Conservation (phyloP, 2,888 invertebrate genomes). For the Achlya flavicornis region DNA sequence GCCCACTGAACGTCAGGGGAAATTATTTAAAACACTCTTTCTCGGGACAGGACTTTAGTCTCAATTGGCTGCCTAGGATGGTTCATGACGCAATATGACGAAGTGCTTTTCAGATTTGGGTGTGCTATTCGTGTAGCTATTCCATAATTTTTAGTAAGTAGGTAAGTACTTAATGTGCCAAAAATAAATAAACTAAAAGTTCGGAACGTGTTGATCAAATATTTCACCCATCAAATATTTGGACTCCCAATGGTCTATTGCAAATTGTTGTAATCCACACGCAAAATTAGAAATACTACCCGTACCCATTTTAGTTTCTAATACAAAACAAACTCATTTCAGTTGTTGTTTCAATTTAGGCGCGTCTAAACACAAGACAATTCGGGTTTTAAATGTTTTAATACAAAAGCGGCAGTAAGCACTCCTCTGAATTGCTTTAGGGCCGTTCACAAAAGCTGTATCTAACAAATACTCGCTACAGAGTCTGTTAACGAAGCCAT, state of each 20-base stretch:
- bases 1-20: slow-evolving; percentile 48
- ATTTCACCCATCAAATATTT: too few relatives aligned
- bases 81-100: slow-evolving; percentile 11
- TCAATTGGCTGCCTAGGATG: slow-evolving; percentile 17
- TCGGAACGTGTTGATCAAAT: too few relatives aligned
- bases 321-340: slow-evolving; percentile 13
- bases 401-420: slow-evolving; percentile 5
- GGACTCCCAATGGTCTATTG: too few relatives aligned
- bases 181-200: too few relatives aligned
- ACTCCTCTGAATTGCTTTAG: slow-evolving; percentile 6
- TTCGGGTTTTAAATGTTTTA: slow-evolving; percentile 11
- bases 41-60: slow-evolving; percentile 15
- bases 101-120: too few relatives aligned
- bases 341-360: not conserved
- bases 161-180: too few relatives aligned
- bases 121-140: not conserved
- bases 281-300: slow-evolving; percentile 14
- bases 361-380: not conserved
- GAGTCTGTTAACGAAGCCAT: slow-evolving; percentile 48
- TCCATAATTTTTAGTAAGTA: too few relatives aligned
- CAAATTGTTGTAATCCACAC: too few relatives aligned
- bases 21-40: slow-evolving; percentile 59
- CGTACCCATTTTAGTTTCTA: not conserved
- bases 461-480: slow-evolving; percentile 14
- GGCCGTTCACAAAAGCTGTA: slow-evolving; percentile 9